A percentile compares a stretch with the other conserved stretches of the same genome.
These are phyloP conservation scores for Trichonephila clavipes DNA, from an alignment of 1,140 invertebrate species.

Conservation along the genomic window DNA sequence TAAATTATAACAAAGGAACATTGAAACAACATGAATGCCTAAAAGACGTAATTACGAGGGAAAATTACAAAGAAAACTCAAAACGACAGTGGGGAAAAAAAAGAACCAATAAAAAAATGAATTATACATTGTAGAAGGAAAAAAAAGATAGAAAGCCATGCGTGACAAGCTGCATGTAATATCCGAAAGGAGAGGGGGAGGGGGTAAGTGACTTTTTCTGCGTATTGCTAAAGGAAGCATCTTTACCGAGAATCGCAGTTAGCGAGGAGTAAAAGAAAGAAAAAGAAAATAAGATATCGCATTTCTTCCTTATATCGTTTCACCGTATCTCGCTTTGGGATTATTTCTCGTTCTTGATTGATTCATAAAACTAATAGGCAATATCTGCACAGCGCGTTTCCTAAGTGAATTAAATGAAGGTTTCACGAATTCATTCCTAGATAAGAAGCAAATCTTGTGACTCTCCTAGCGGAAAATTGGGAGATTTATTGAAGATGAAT, in stretches of 20 bases:
- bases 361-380: background rate
- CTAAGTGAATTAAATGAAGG: conserved; percentile 26
- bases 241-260: background rate
- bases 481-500: conserved; percentile 15
- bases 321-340: background rate
- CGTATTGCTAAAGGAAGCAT: background rate
- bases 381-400: background rate
- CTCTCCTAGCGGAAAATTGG: background rate
- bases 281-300: background rate
- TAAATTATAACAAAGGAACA: background rate
- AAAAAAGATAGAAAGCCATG: background rate
- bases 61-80: background rate
- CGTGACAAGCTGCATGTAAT: background rate
- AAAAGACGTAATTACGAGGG: background rate
- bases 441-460: background rate
- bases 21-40: background rate
- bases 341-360: background rate
- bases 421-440: background rate
- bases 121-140: background rate
- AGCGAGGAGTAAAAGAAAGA: background rate
- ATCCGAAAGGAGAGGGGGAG: background rate
- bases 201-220: background rate
- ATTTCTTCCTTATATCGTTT: conserved; percentile 1
- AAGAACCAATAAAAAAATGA: background rate
- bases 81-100: background rate